Base-by-base conservation (phyloP, 2,113 vertebrate genomes). In the Protobothrops mucrosquamatus region DNA sequence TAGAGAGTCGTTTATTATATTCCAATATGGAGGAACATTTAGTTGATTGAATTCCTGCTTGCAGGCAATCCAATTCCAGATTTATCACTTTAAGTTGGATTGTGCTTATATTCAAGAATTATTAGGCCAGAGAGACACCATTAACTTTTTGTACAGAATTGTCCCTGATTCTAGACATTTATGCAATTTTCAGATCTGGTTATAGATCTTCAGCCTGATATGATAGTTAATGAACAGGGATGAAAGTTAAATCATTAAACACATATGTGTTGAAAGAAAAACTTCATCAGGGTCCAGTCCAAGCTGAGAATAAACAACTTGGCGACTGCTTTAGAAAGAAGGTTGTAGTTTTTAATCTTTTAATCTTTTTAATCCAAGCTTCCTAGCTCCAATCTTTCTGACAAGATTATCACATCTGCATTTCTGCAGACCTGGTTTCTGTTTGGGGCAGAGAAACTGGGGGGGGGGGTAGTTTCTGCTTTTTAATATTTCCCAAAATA, bases 131-230 rank as follows among this genome's bases (percentile, higher is more conserved):
- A 5, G 9, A 9, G 26, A 86, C 34, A 15, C 23, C 10, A 56
- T 0, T 88, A 92, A 93, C 61, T 93, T 88, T 39, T 94, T 92
- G 89, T 8, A 88, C 92, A 81, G n/a, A 93, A 18, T 5, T 89
- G 39, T 91, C 26, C n/a, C 59, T 94, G 34, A 8, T 52, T 92
- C 20, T 90, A 55, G 90, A 94, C 34, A 92, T 90, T 94, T 94
- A 2, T 91, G 22, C 93, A 18, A 24, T 57, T 93, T 55, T 88
- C 10, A 94, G 39, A 91, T 24, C 18, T n/a, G 7, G 91, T 91
- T 0, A 26, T 46, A 91, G 64, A 91, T 95, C 88, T 94, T 92
- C 18, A 29, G 34, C 89, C 46, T 92, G 34, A 88, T 46, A 4
- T 88, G 91, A 57, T 34, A 34, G 48, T 91, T 95, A 95, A 93